phyloP scores from a whole-genome alignment of 2,113 vertebrate species.

The Cyanoderma ruficeps region DNA sequence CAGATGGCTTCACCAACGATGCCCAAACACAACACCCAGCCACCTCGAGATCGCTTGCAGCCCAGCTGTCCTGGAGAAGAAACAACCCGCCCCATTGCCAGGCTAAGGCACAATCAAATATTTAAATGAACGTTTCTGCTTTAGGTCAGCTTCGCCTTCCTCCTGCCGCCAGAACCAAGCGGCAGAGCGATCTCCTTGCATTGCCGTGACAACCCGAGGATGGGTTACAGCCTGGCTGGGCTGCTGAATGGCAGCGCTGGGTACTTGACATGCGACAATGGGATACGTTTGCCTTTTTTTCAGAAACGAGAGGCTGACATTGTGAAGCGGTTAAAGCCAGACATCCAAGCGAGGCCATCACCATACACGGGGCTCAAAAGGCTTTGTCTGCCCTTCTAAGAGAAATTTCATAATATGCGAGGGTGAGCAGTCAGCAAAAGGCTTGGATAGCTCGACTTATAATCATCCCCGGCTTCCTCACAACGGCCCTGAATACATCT shows the following conservation, averaged over 20 bases:
- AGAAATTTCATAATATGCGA: conserved; percentile 70
- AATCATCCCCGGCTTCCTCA: conserved; percentile 59
- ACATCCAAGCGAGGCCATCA: conserved; percentile 63
- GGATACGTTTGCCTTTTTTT: conserved; percentile 56
- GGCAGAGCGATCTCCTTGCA: conserved; percentile 23
- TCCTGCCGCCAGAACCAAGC: neutral
- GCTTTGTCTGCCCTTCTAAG: conserved; percentile 72
- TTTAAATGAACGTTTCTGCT: conserved; percentile 10
- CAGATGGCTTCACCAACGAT: neutral
- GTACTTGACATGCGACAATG: conserved; percentile 65
- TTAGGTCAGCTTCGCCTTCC: neutral
- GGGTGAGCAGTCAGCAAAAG: conserved; percentile 69
- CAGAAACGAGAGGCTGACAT: conserved; percentile 40
- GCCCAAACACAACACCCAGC: neutral
- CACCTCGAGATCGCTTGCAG: neutral
- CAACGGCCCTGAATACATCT: conserved; percentile 76
- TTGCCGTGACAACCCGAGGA: conserved; percentile 42
- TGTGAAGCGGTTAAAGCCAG: conserved; percentile 63
- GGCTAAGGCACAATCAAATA: conserved; percentile 35
- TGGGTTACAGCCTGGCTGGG: conserved; percentile 22
- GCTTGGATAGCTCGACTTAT: conserved; percentile 58
- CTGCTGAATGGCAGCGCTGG: conserved; percentile 36
- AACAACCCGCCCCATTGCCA: neutral
- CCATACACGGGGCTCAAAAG: conserved; percentile 44
- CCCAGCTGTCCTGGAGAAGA: neutral